phyloP scores from a whole-genome alignment of 2,797 vertebrate species.

The Halcyon leucocephala region DNA sequence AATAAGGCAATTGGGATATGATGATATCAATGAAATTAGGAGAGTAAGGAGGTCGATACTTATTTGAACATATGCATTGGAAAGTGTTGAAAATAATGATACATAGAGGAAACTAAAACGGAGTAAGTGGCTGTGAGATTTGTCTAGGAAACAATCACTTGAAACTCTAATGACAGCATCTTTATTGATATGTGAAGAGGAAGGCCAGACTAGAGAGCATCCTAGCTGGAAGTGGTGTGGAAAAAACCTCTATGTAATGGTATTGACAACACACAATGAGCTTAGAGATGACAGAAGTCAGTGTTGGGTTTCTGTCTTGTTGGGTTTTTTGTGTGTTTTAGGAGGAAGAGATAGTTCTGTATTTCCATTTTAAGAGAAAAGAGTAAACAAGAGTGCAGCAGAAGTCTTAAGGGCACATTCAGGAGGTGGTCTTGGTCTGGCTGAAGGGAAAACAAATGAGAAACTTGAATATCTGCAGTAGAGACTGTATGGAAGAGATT shows the following conservation, averaged over 20 bases:
- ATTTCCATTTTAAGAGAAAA: background rate
- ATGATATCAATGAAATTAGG: background rate
- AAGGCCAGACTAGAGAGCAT: background rate
- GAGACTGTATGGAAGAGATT: background rate
- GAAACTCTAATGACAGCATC: background rate
- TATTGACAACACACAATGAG: background rate
- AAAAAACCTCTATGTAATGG: rapidly evolving
- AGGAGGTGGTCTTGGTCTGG: background rate
- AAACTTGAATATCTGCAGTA: background rate
- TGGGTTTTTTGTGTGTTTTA: background rate
- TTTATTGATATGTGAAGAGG: background rate
- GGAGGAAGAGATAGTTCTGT: background rate
- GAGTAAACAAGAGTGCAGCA: background rate
- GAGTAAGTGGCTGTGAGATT: background rate
- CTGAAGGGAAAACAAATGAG: background rate
- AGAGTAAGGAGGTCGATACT: background rate
- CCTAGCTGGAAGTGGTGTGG: background rate
- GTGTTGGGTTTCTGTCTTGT: background rate
- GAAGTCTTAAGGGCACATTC: background rate
- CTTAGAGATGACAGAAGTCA: background rate
- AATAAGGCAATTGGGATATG: background rate
- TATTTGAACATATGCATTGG: background rate
- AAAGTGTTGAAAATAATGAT: background rate
- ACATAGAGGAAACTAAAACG: background rate
- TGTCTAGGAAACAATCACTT: background rate